Percentiles rank a stretch among this genome's conserved stretches.
Evolutionary conservation across 2,888 invertebrate genomes (phyloP).

Genomic region (Macrosiphum euphorbiae): DNA sequence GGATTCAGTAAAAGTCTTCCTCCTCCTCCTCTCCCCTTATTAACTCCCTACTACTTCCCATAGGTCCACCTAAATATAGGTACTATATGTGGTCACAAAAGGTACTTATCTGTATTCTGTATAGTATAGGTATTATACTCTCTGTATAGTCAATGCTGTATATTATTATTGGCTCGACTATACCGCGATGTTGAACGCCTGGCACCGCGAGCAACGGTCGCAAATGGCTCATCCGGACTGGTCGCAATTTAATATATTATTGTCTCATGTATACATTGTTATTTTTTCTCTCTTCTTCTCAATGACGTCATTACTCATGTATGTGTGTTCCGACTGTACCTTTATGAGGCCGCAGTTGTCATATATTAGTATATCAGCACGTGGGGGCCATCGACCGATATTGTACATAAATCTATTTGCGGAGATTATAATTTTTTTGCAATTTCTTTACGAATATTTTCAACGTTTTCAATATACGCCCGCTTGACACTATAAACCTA

Average conservation of each 20-base stretch:
- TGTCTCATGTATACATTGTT: neutral
- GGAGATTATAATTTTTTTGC: neutral
- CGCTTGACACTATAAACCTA: neutral
- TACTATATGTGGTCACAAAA: neutral
- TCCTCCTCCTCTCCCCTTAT: neutral
- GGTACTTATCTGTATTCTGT: neutral
- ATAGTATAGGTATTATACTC: neutral
- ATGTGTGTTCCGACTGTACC: neutral
- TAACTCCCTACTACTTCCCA: neutral
- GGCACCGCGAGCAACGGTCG: neutral
- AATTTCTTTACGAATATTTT: neutral
- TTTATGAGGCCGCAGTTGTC: neutral
- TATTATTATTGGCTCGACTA: neutral
- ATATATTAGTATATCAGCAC: neutral
- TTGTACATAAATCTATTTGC: neutral
- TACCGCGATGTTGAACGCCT: constrained; percentile 7
- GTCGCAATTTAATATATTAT: constrained; percentile 10
- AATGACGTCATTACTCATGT: constrained; percentile 27
- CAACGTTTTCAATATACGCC: neutral
- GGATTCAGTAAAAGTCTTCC: constrained; percentile 62
- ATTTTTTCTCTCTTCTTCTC: constrained; percentile 21
- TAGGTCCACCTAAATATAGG: neutral
- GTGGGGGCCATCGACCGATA: constrained; percentile 43
- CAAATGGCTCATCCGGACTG: constrained; percentile 41
- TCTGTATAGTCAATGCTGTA: neutral